Evolutionary conservation across 2,888 invertebrate genomes (phyloP), one percentile per base, ranked within the genome.

Genomic region (Chromoteleia sp.): DNA sequence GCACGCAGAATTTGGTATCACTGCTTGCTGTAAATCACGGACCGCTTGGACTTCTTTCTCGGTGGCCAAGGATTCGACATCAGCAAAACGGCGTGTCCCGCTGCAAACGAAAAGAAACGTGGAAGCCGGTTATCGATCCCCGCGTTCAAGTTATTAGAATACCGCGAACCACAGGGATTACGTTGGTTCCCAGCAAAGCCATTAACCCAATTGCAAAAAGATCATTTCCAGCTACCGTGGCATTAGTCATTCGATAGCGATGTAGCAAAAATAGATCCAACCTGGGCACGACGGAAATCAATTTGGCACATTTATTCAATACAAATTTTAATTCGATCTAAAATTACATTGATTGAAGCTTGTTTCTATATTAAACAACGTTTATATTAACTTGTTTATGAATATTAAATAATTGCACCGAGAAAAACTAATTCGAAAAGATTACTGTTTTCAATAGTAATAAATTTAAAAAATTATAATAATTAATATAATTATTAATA

Each of bases 1-100:
- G 85, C 94, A 94, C 0, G 95, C 93, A 45, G 94, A 94, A 88
- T 96, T 95, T 33, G 96, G 94, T 56, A 94, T 93, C 8, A 97
- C 93, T 0, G 89, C 85, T 0, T 91, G 84, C 87, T 95, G 94
- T 63, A 93, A 87, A 41, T 92, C 93, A 36, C 91, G 91, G n/a
- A 93, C 88, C 2, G 85, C 85, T 21, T 89, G 86, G 7, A 92
- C 83, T 52, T 90, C 88, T 14, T 82, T 83, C 7, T 76, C 81
- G 43, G 87, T 87, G 0, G 92, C 89, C 17, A 90, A 71, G 21
- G 88, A 83, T 41, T 93, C 88, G 0, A 93, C 74, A 17, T 94
- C 93, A 5, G 89, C 85, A 12, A 93, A 92, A 4, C 90, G 91
- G 12, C 92, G 85, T 0, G 92, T 91, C 0, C 93, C 93, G 3